phyloP scores from a whole-genome alignment of 2,888 invertebrate species.

The Subacronicta megacephala region DNA sequence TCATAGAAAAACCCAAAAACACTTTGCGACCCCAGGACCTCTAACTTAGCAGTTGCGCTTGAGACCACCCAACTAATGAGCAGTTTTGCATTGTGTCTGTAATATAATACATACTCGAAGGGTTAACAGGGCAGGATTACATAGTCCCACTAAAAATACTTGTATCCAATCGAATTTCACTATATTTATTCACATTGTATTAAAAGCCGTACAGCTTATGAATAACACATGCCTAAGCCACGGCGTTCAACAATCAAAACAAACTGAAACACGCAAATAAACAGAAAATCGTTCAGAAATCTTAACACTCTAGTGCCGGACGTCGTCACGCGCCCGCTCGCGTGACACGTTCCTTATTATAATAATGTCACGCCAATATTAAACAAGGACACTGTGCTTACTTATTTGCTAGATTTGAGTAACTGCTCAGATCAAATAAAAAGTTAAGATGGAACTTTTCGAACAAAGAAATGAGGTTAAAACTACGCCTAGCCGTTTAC shows the following conservation, averaged over 20 bases:
- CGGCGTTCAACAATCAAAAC: constrained; percentile 19
- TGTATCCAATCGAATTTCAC: background rate
- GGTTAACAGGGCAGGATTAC: too few species aligned
- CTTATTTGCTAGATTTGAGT: constrained; percentile 8
- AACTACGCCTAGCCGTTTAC: too few species aligned
- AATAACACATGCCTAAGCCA: constrained; percentile 5
- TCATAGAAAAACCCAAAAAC: too few species aligned
- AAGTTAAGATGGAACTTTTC: too few species aligned
- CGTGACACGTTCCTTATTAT: constrained; percentile 38
- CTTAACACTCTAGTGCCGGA: constrained; percentile 36
- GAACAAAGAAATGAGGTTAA: too few species aligned
- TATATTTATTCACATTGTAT: background rate
- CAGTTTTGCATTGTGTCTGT: too few species aligned
- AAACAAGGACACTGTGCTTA: constrained; percentile 3
- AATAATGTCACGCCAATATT: constrained; percentile 43
- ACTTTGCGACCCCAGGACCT: too few species aligned
- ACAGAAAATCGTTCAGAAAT: constrained; percentile 34
- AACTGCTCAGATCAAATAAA: too few species aligned
- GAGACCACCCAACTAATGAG: too few species aligned
- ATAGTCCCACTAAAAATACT: too few species aligned
- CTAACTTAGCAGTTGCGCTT: too few species aligned
- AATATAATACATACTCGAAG: too few species aligned
- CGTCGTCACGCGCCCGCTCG: constrained; percentile 34
- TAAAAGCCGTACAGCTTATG: background rate
- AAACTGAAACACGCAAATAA: constrained; percentile 34